phyloP scores from a whole-genome alignment of 2,797 vertebrate genomes.

The Pitangus sulphuratus region DNA sequence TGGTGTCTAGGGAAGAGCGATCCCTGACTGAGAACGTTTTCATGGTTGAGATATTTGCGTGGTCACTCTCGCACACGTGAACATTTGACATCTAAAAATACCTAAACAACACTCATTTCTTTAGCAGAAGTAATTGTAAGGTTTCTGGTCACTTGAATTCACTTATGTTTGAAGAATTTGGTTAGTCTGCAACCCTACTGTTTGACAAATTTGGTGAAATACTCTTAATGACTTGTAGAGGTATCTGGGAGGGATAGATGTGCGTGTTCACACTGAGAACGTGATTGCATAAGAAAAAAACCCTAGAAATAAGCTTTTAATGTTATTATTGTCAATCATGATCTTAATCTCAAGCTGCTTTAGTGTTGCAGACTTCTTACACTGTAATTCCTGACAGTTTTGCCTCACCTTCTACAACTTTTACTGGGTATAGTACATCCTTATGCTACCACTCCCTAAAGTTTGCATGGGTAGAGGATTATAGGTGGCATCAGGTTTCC shows the following conservation, averaged over 20 bases:
- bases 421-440: background rate
- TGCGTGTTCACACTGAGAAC: background rate
- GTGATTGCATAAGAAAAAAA: background rate
- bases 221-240: background rate
- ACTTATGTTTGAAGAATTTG: background rate
- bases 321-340: accelerated
- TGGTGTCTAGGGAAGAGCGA: background rate
- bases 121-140: background rate
- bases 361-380: background rate
- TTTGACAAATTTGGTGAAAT: background rate
- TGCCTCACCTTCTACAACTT: background rate
- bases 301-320: background rate
- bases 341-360: background rate
- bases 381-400: background rate
- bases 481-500: background rate
- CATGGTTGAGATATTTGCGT: background rate
- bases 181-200: background rate
- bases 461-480: background rate
- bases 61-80: accelerated
- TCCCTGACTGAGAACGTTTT: background rate
- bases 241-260: background rate
- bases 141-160: background rate
- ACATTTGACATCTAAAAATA: background rate
- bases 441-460: background rate
- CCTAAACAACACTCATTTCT: background rate